Percentiles rank a stretch among this genome's conserved stretches.
These are phyloP conservation scores for Spilosoma lubricipeda DNA, from an alignment of 2,888 invertebrate genomes.

Conservation along the genomic window DNA sequence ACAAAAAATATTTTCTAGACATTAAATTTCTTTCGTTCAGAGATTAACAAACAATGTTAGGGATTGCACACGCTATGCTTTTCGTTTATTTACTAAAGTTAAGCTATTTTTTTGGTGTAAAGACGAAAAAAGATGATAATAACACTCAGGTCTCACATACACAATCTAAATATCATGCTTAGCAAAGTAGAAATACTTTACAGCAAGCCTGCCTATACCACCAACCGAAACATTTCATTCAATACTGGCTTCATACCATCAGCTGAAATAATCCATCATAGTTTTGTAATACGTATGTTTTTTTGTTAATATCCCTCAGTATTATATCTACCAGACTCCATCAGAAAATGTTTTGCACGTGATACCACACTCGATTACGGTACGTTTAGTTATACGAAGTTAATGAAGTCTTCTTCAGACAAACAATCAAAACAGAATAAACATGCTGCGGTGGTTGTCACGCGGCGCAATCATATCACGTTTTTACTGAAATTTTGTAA, in stretches of 20 bases:
- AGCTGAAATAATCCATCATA: background rate
- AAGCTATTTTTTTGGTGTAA: background rate
- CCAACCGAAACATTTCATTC: too few relatives aligned
- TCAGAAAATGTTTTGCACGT: slow-evolving; percentile 8
- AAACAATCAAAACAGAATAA: slow-evolving; percentile 30
- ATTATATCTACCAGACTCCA: background rate
- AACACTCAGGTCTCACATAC: background rate
- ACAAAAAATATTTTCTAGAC: background rate
- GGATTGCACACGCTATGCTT: background rate
- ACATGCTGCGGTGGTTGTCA: slow-evolving; percentile 15
- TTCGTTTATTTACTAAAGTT: background rate
- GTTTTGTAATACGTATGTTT: background rate
- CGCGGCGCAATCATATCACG: slow-evolving; percentile 39
- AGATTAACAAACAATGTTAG: background rate
- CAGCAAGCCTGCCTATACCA: background rate
- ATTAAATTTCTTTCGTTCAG: background rate
- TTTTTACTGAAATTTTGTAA: too few relatives aligned
- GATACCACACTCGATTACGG: background rate
- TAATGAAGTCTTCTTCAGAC: slow-evolving; percentile 14
- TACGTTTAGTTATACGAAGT: background rate
- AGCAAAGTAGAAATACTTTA: background rate
- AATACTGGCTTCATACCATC: background rate
- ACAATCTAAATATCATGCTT: background rate
- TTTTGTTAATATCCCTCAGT: background rate
- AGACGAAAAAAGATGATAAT: background rate